Evolutionary conservation across 2,888 invertebrate species (phyloP), one percentile per base, ranked within the genome.

Genomic region (Yponomeuta evonymella): DNA sequence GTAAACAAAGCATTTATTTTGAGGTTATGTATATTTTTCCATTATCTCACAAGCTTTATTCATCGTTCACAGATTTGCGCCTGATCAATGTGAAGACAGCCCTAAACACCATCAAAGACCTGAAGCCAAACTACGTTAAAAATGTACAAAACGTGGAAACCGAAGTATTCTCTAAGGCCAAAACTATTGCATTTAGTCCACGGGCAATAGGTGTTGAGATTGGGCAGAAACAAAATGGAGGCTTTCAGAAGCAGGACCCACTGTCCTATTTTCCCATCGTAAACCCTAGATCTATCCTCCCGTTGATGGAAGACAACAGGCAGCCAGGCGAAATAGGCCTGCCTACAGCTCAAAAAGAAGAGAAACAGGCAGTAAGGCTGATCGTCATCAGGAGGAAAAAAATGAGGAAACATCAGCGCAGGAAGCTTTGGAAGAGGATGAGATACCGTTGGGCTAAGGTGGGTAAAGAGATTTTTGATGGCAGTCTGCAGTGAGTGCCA

Each of bases 371-470:
- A 0, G 94, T 93, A 0, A 90, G 96, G 70, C 85, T 97, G 72
- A 95, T 97, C 75, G 95, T 96, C 0, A 97, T 97, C 58, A 93
- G 97, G 69, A 92, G 95, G 70, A 94, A 94, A 71, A 98, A 97
- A 87, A 97, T 98, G 96, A 97, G 95, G 84, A 97, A 95, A 77
- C 98, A 98, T 80, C 96, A 97, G 83, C 88, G 96, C 67, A 95
- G 88, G 83, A 98, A 98, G 85, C 88, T 97, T 71, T 93, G 96
- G 75, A 97, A 96, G 81, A 94, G 93, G 78, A 96, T 97, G 96
- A 95, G 95, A 78, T 95, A 94, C 83, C 94, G 94, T 73, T 95
- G 95, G 95, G 95, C 94, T 1, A 95, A 96, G 86, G 94, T 94
- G 15, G 51, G 51, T 58, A 15, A 15, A 51, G 12, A 51, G 12